A percentile compares a stretch with the other conserved stretches of the same genome.
Evolutionary conservation across 2,113 vertebrate genomes (phyloP).

Genomic region (Myotis brandtii): DNA sequence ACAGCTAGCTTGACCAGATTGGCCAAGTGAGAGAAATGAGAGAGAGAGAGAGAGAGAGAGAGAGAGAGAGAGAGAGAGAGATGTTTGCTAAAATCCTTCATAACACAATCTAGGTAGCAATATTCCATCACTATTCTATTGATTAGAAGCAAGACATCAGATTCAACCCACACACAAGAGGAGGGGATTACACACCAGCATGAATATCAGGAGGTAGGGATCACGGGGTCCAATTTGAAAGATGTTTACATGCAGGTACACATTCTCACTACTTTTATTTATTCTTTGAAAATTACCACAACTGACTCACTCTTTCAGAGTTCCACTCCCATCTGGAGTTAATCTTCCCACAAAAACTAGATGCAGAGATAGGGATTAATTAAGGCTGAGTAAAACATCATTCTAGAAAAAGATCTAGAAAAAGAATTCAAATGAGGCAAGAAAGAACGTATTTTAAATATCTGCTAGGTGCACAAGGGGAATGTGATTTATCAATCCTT

Average conservation of each 20-base stretch:
- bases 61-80: no score
- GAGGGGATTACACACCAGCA: neutral
- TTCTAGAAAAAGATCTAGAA: neutral
- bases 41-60: neutral
- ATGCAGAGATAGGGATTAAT: neutral
- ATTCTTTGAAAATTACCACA: neutral
- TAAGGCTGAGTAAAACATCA: neutral
- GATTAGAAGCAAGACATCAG: neutral
- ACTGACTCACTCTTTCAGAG: neutral
- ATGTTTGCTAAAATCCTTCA: neutral
- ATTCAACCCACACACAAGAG: neutral
- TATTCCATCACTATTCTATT: neutral
- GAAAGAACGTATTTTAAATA: slow-evolving; percentile 1
- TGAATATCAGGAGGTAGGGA: neutral
- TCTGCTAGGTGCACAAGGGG: neutral
- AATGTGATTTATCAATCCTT: neutral
- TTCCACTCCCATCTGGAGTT: neutral
- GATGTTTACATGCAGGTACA: neutral
- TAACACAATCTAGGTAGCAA: neutral
- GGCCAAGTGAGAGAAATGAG: neutral
- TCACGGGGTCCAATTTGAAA: neutral
- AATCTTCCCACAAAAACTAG: slow-evolving; percentile 1
- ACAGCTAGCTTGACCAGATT: neutral
- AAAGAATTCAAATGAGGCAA: neutral
- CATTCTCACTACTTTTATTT: neutral